phyloP scores from a whole-genome alignment of 2,113 vertebrate species.

The Zootoca vivipara region DNA sequence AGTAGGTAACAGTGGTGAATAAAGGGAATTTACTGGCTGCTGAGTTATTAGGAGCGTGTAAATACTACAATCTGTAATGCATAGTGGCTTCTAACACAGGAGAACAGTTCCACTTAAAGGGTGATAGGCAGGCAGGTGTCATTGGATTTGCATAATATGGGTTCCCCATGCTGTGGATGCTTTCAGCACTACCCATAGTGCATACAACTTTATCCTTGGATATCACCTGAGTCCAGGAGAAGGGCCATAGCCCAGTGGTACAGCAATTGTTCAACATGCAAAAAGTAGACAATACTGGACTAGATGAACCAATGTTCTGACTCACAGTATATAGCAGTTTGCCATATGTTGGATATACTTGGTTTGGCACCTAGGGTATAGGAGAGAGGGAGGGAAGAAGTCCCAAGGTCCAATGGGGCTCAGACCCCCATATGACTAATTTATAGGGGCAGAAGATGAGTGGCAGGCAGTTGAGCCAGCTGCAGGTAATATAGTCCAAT shows the following conservation, averaged over 20 bases:
- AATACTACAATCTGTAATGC: slow-evolving; percentile 12
- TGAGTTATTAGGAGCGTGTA: background rate
- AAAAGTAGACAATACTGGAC: too few species aligned
- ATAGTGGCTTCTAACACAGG: slow-evolving; percentile 9
- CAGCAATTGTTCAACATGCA: too few species aligned
- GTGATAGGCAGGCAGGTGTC: background rate
- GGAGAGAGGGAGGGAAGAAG: background rate
- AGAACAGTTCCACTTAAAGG: background rate
- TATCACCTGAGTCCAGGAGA: background rate
- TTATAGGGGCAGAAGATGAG: background rate
- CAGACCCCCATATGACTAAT: too few species aligned
- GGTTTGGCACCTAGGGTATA: background rate
- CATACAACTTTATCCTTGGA: background rate
- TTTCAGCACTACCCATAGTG: background rate
- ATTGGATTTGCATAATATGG: background rate
- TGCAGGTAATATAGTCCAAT: background rate
- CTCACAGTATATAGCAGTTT: too few species aligned
- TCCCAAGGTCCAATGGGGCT: background rate
- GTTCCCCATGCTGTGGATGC: background rate
- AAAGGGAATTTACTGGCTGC: slow-evolving; percentile 19
- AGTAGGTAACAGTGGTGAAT: slow-evolving; percentile 10
- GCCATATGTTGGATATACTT: background rate
- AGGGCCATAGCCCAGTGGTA: too few species aligned
- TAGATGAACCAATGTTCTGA: too few species aligned
- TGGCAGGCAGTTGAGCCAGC: background rate